Percentiles rank a stretch among this genome's conserved stretches.
Conservation (phyloP, 2,888 invertebrate genomes). For the Ceriagrion tenellum region DNA sequence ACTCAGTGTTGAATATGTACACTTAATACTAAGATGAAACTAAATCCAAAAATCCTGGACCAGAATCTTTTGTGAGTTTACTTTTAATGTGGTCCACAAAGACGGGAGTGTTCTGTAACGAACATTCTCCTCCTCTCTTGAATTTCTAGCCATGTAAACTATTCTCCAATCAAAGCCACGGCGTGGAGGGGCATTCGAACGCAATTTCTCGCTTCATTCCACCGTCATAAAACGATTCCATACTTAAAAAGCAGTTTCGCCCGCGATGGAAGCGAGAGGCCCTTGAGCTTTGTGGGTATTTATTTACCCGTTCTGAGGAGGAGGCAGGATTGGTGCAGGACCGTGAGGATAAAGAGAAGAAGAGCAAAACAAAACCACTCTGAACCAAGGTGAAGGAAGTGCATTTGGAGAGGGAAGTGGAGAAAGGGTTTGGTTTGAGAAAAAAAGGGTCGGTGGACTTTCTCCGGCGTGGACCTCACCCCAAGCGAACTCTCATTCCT, state of each 20-base stretch:
- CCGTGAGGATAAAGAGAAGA: neutral
- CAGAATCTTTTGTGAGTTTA: neutral
- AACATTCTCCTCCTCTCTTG: neutral
- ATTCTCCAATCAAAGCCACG: neutral
- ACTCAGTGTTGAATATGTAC: too few species aligned
- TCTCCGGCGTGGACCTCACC: neutral
- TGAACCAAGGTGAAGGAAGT: too few species aligned
- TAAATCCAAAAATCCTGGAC: too few species aligned
- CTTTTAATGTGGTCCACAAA: neutral
- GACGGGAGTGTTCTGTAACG: neutral
- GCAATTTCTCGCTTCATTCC: neutral
- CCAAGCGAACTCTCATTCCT: neutral
- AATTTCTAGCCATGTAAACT: neutral
- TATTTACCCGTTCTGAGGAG: neutral
- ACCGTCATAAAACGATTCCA: neutral
- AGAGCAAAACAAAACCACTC: neutral
- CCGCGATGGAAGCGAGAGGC: neutral
- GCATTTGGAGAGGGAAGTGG: too few species aligned
- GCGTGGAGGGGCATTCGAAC: neutral
- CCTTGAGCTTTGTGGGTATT: neutral
- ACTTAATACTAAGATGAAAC: too few species aligned
- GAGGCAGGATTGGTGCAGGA: neutral
- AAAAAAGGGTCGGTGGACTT: conserved; percentile 6
- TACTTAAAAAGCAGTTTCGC: neutral
- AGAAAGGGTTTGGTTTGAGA: neutral